A percentile compares a stretch with the other conserved stretches of the same genome.
These are phyloP conservation scores for Cephalopholis sonnerati DNA, from an alignment of 2,113 vertebrate species.

Conservation along the genomic window DNA sequence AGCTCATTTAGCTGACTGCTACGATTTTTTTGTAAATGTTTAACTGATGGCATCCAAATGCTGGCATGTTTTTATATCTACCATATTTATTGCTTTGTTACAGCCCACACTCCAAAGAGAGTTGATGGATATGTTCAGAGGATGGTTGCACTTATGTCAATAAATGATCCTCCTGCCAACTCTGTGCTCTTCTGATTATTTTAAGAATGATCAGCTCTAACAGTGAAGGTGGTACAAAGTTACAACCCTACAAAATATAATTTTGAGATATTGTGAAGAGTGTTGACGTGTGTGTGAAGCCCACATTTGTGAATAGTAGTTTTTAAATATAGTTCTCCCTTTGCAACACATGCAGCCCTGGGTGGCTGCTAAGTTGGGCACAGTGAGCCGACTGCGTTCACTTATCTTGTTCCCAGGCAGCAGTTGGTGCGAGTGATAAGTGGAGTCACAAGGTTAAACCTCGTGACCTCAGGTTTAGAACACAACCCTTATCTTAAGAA, in stretches of 20 bases:
- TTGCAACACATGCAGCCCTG: neutral
- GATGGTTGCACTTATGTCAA: conserved; percentile 74
- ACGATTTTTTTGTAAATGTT: conserved; percentile 60
- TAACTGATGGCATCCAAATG: conserved; percentile 65
- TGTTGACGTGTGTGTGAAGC: neutral
- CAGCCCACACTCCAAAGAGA: conserved; percentile 63
- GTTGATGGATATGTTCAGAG: conserved; percentile 67
- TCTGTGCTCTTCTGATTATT: conserved; percentile 33
- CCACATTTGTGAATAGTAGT: neutral
- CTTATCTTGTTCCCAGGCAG: conserved; percentile 53
- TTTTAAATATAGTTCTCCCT: neutral
- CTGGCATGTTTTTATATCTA: conserved; percentile 79
- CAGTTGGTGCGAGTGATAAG: conserved; percentile 67
- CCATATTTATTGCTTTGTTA: conserved; percentile 85
- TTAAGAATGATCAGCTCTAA: neutral
- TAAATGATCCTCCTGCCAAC: conserved; percentile 78
- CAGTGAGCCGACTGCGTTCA: neutral
- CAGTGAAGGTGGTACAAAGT: neutral
- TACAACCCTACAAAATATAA: neutral
- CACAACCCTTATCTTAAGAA: conserved; percentile 32
- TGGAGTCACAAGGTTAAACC: conserved; percentile 1
- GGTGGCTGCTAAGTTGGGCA: neutral
- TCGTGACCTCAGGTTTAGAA: neutral
- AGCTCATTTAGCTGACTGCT: conserved; percentile 75
- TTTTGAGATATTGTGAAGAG: neutral